phyloP scores from a whole-genome alignment of 2,888 invertebrate species.

The Lingula anatina region DNA sequence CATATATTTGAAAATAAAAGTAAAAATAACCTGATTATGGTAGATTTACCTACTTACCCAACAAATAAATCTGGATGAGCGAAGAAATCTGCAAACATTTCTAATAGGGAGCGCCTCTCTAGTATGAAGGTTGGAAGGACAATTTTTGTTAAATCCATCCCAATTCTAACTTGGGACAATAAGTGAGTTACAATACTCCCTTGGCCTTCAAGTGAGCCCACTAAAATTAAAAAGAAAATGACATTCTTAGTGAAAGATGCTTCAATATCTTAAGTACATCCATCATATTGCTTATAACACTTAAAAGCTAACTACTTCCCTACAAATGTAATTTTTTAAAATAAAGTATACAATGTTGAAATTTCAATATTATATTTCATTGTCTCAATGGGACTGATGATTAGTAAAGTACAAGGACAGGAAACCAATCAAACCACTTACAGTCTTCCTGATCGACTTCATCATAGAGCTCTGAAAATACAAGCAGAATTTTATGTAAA shows the following conservation, averaged over 20 bases:
- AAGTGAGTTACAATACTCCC: slow-evolving; percentile 96
- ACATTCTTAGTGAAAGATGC: too few relatives aligned
- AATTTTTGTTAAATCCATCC: slow-evolving; percentile 99
- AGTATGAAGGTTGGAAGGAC: slow-evolving; percentile 97
- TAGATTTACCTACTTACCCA: slow-evolving; percentile 60
- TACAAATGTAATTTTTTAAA: too few relatives aligned
- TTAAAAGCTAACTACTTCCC: too few relatives aligned
- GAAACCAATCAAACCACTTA: slow-evolving; percentile 56
- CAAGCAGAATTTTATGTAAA: slow-evolving; percentile 19
- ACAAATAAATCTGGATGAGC: slow-evolving; percentile 97
- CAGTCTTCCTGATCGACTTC: slow-evolving; percentile 79
- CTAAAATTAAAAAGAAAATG: slow-evolving; percentile 39
- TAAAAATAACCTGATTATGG: background rate
- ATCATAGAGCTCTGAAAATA: slow-evolving; percentile 73
- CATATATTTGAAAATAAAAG: background rate
- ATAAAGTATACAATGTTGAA: too few relatives aligned
- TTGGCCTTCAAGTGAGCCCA: slow-evolving; percentile 90
- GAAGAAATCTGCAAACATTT: slow-evolving; percentile 99
- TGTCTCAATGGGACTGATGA: too few relatives aligned
- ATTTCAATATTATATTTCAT: too few relatives aligned
- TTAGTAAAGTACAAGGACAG: too few relatives aligned
- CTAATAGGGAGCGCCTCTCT: slow-evolving; percentile 91
- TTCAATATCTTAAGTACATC: background rate
- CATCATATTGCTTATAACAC: too few relatives aligned
- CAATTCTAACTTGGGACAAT: slow-evolving; percentile 94